Percentiles rank a stretch among this genome's conserved stretches.
phyloP scores from a whole-genome alignment of 1,140 invertebrate species.

The Zaprionus inermis region DNA sequence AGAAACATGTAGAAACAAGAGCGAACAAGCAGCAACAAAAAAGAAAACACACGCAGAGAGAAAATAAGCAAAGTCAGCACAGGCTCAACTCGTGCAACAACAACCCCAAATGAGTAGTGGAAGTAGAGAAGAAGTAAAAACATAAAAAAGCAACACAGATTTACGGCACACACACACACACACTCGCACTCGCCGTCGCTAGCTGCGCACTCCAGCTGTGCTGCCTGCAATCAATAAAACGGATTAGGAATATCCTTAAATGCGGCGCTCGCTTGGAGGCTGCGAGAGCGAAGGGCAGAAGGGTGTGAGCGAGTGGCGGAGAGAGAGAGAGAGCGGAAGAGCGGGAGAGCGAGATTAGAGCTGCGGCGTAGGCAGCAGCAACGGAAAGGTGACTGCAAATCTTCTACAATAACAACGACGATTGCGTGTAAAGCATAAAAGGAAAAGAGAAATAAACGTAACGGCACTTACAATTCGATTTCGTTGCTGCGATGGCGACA shows the following conservation, averaged over 20 bases:
- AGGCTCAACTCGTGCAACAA: constrained; percentile 42
- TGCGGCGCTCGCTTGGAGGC: constrained; percentile 65
- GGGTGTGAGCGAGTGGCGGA: background rate
- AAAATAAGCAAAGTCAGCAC: constrained; percentile 40
- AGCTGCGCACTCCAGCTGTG: constrained; percentile 49
- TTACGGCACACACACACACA: constrained; percentile 44
- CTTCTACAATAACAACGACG: constrained; percentile 64
- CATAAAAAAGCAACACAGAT: constrained; percentile 70
- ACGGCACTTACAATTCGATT: constrained; percentile 50
- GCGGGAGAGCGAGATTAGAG: constrained; percentile 17
- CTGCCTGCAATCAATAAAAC: constrained; percentile 79
- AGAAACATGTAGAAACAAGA: constrained; percentile 37
- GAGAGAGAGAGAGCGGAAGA: constrained; percentile 4
- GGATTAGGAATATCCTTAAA: constrained; percentile 82
- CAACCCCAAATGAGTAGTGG: constrained; percentile 64
- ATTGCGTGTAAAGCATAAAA: constrained; percentile 24
- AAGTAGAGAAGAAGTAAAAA: constrained; percentile 54
- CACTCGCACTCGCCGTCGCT: constrained; percentile 23
- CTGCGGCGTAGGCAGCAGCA: constrained; percentile 19
- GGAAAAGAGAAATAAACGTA: constrained; percentile 27
- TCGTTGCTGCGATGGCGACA: background rate
- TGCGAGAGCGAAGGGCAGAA: constrained; percentile 4
- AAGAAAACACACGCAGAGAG: background rate
- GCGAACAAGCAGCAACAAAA: constrained; percentile 13
- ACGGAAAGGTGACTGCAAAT: constrained; percentile 50